Evolutionary conservation across 1,140 invertebrate species (phyloP).

Genomic region (Condylostylus longicornis): DNA sequence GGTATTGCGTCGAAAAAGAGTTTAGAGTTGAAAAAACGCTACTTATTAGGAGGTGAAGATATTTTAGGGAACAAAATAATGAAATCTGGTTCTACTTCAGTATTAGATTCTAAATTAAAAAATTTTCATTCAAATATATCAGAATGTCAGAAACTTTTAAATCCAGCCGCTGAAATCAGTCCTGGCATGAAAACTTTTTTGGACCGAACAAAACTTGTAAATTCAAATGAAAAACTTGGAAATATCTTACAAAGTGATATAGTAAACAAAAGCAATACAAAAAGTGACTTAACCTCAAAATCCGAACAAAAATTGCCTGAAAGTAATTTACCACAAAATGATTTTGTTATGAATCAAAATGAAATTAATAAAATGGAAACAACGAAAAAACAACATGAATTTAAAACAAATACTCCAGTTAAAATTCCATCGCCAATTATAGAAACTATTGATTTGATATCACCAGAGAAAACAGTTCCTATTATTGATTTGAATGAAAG

Average conservation of each 20-base stretch:
- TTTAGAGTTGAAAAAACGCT: slow-evolving; percentile 69
- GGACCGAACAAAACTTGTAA: slow-evolving; percentile 24
- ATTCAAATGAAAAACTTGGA: slow-evolving; percentile 11
- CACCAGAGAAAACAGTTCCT: slow-evolving; percentile 20
- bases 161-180: slow-evolving; percentile 60
- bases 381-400: slow-evolving; percentile 14
- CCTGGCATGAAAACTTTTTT: slow-evolving; percentile 59
- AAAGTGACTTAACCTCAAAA: slow-evolving; percentile 19
- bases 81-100: slow-evolving; percentile 71
- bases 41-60: slow-evolving; percentile 50
- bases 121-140: slow-evolving; percentile 71
- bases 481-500: slow-evolving; percentile 24
- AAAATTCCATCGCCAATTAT: slow-evolving; percentile 21
- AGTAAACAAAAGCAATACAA: slow-evolving; percentile 25
- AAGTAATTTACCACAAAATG: slow-evolving; percentile 30
- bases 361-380: slow-evolving; percentile 30
- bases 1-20: slow-evolving; percentile 73
- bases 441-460: slow-evolving; percentile 27
- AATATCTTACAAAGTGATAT: slow-evolving; percentile 23
- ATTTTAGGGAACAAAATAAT: slow-evolving; percentile 46
- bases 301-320: slow-evolving; percentile 24
- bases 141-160: slow-evolving; percentile 72
- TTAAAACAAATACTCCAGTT: slow-evolving; percentile 20
- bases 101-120: slow-evolving; percentile 67
- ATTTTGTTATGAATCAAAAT: slow-evolving; percentile 28